Evolutionary conservation across 2,888 invertebrate species (phyloP).

Genomic region (Plagiodera versicolora): DNA sequence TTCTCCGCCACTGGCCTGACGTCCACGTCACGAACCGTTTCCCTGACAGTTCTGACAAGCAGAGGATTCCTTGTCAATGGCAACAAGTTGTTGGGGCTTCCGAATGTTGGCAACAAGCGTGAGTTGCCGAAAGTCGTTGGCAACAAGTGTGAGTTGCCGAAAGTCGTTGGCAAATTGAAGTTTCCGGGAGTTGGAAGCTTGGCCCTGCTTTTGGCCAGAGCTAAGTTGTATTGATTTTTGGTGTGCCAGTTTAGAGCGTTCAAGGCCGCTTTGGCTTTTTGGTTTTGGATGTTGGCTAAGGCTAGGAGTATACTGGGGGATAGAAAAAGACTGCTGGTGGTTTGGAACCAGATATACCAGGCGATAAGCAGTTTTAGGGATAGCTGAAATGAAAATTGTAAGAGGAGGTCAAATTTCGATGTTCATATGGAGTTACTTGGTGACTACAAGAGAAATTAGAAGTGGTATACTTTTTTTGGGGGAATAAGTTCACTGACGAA

Average conservation of each 20-base stretch:
- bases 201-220: constrained; percentile 15
- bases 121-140: neutral
- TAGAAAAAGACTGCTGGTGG: neutral
- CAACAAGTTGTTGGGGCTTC: neutral
- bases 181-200: constrained; percentile 1
- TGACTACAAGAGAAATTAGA: no score
- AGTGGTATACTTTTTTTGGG: no score
- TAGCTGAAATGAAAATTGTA: neutral
- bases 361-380: neutral
- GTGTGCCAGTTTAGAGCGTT: constrained; percentile 22
- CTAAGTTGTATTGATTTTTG: constrained; percentile 17
- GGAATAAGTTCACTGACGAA: no score
- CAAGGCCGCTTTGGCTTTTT: constrained; percentile 20
- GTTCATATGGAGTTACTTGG: no score
- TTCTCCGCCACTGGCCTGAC: neutral
- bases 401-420: no score
- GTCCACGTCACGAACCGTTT: neutral
- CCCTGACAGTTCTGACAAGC: constrained; percentile 1
- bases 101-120: no score
- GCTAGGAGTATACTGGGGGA: constrained; percentile 19
- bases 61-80: neutral
- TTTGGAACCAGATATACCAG: neutral
- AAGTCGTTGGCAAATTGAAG: neutral
- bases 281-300: constrained; percentile 22
- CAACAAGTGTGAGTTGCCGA: no score